Base-by-base conservation (phyloP, 1,140 invertebrate genomes). In the Venustaconcha ellipsiformis region DNA sequence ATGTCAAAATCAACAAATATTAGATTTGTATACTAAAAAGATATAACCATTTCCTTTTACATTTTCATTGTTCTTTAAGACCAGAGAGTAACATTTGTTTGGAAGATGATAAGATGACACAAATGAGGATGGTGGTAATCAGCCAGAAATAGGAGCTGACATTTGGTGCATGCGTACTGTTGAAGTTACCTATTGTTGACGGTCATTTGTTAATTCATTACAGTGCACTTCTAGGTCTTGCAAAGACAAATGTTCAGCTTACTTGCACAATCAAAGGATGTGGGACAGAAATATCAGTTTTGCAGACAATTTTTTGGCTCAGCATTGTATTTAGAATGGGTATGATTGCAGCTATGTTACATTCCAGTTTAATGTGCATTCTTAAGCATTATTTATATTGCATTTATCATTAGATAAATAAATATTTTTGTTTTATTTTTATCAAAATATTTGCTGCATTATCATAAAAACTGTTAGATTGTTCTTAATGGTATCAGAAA, bases 11-110 rank as follows among this genome's bases (percentile, higher is more conserved):
- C 72, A 67, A 65, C 57, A 37, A 23, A 73, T 67, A 64, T 67
- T 15, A 56, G 55, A 18, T 73, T 57, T 73, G 64, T 67, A 37
- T 63, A 67, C 17, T 17, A 58, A 12, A 65, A 30, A 30, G 4
- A 30, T 30, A 30, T 3, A 30, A 30, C 26, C 1, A 30, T 30
- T 4, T 30, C 26, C 4, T 30, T 30, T 30, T 4, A 30, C 2
- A 30, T 30, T 30, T 4, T 3, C 4, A 3, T 30, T 30, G 2
- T 3, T 30, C 26, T 30, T 30, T 30, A 30, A 30, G 26, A 30
- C 26, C 26, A 30, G 26, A 30, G 2, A 30, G 26, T 2, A 30
- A 30, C 1, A 30, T 30, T 30, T 30, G 20, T 26, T 6, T 66
- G 12, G 64, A 66, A 26, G 6, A 15, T 30, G 64, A 66, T 23